A percentile compares a stretch with the other conserved stretches of the same genome.
phyloP scores from a whole-genome alignment of 2,888 invertebrate genomes.

The Tetanocera ferruginea region DNA sequence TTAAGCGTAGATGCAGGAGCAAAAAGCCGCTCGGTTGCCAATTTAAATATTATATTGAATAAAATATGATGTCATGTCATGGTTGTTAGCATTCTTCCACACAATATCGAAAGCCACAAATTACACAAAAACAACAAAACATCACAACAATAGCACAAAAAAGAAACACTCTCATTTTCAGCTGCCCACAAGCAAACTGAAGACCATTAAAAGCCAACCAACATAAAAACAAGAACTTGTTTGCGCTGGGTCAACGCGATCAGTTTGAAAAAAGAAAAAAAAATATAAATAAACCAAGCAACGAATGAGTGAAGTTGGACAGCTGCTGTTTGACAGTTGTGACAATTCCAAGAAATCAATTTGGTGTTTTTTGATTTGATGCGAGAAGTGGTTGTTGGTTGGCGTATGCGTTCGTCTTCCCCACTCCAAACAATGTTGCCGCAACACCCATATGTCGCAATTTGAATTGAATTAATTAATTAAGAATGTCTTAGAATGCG shows the following conservation, averaged over 20 bases:
- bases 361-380: background rate
- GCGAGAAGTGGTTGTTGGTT: background rate
- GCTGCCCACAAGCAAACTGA: background rate
- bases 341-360: constrained; percentile 15
- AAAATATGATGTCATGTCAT: constrained; percentile 16
- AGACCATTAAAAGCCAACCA: background rate
- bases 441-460: background rate
- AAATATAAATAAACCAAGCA: background rate
- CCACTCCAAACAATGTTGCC: background rate
- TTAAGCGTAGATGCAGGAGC: no score
- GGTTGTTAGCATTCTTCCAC: background rate
- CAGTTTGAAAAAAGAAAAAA: background rate
- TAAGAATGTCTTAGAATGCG: constrained; percentile 6
- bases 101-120: background rate
- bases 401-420: background rate
- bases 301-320: background rate
- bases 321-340: background rate
- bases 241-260: background rate
- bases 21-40: background rate
- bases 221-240: background rate
- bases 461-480: constrained; percentile 32
- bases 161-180: constrained; percentile 5
- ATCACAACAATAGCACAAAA: background rate
- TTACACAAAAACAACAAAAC: background rate
- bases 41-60: constrained; percentile 4